A percentile compares a stretch with the other conserved stretches of the same genome.
phyloP scores from a whole-genome alignment of 2,888 invertebrate genomes.

The Antheraea assamensis region DNA sequence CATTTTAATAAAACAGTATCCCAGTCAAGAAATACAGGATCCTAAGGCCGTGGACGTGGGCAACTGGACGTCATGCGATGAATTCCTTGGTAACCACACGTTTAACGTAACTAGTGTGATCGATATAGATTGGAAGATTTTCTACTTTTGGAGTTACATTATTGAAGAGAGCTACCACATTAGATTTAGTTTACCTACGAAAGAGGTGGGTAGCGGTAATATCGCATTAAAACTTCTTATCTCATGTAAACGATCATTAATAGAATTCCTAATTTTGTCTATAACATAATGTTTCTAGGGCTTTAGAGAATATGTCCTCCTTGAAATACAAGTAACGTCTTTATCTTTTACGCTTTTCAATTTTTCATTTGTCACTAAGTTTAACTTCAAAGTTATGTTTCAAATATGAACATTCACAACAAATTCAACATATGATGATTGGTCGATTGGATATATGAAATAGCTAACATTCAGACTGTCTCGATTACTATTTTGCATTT shows the following conservation, averaged over 20 bases:
- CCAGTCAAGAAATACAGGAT: not conserved
- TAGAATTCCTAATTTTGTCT: not conserved
- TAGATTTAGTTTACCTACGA: slow-evolving; percentile 48
- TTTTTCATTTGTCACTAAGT: not conserved
- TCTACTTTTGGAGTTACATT: slow-evolving; percentile 56
- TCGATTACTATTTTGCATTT: not conserved
- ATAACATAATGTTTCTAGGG: no score
- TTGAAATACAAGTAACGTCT: not conserved
- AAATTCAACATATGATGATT: not conserved
- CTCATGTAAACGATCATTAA: not conserved
- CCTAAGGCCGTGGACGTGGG: slow-evolving; percentile 11
- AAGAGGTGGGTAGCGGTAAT: slow-evolving; percentile 40
- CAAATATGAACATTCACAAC: not conserved
- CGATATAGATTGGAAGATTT: slow-evolving; percentile 61
- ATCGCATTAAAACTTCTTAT: not conserved
- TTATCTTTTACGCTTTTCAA: not conserved
- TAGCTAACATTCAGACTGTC: not conserved
- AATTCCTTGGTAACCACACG: slow-evolving; percentile 47
- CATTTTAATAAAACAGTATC: not conserved
- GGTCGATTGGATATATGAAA: not conserved
- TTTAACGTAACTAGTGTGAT: slow-evolving; percentile 46
- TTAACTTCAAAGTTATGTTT: not conserved
- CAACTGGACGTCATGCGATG: slow-evolving; percentile 58
- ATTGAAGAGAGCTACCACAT: slow-evolving; percentile 47
- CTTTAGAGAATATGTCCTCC: no score